Evolutionary conservation across 30 jellyfish, hydroid and myxozoan genomes (phyloP).

Genomic region (Pseudorhiza aurosa): DNA sequence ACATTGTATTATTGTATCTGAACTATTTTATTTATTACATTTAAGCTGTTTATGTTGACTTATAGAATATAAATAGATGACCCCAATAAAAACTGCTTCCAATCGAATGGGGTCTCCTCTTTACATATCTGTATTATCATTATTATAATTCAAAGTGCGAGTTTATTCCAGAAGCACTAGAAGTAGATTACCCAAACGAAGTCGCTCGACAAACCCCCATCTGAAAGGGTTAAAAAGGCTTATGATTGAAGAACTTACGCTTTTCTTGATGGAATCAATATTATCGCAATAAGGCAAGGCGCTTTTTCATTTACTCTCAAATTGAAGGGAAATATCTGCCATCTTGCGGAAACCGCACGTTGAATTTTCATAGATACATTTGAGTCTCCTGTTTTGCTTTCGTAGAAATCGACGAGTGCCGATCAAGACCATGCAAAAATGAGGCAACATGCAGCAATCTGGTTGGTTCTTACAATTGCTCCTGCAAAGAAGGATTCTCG

Average conservation of each 20-base stretch:
- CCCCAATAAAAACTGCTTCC: neutral
- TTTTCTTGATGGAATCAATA: no score
- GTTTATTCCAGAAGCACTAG: no score
- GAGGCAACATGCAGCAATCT: conserved; percentile 34
- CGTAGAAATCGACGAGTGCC: conserved; percentile 44
- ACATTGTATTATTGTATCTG: neutral
- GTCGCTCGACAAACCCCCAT: no score
- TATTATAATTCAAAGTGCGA: no score
- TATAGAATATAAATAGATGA: neutral
- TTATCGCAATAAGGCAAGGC: no score
- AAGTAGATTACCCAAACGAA: no score
- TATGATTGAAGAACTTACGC: no score
- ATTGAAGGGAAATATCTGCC: no score
- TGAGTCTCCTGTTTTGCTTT: neutral
- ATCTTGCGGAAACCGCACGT: no score
- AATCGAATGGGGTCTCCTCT: neutral
- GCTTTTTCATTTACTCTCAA: no score
- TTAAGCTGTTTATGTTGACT: neutral
- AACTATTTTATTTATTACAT: neutral
- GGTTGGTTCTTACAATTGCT: conserved; percentile 46
- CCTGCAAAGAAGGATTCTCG: conserved; percentile 27
- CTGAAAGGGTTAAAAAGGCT: no score
- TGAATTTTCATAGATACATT: neutral
- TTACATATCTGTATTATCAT: neutral
- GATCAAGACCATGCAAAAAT: conserved; percentile 50